Evolutionary conservation across 2,797 vertebrate species (phyloP).

Genomic region (Lepus townsendii): DNA sequence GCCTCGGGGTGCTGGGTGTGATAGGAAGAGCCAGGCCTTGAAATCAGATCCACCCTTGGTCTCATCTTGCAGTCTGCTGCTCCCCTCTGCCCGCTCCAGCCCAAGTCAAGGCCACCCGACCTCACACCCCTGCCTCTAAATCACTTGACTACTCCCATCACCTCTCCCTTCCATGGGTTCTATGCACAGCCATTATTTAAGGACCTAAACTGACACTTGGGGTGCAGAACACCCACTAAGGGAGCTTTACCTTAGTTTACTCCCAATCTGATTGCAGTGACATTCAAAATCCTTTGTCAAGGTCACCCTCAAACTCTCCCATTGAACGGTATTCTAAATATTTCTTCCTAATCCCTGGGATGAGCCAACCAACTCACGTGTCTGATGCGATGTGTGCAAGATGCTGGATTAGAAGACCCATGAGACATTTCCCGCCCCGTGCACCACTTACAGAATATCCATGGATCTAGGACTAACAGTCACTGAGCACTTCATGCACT

Average conservation of each 20-base stretch:
- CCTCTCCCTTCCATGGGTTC: not conserved
- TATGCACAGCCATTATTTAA: not conserved
- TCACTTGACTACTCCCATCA: not conserved
- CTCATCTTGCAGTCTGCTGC: not conserved
- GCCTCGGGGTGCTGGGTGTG: not conserved
- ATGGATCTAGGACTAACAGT: not conserved
- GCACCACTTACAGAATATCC: not conserved
- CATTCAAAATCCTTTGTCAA: conserved; percentile 25
- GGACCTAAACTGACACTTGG: not conserved
- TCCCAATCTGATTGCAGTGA: not conserved
- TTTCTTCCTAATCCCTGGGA: not conserved
- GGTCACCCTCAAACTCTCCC: not conserved
- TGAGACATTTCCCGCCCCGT: not conserved
- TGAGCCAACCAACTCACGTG: not conserved
- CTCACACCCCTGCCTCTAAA: not conserved
- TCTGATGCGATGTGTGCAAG: not conserved
- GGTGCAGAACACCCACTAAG: not conserved
- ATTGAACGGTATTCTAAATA: not conserved
- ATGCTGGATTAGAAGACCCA: not conserved
- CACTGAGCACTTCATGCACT: not conserved
- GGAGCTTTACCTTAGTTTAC: not conserved
- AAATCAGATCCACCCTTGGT: not conserved
- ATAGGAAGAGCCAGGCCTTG: not conserved
- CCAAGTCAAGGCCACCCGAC: not conserved
- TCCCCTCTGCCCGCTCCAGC: too few species aligned